Conservation (phyloP, 2,888 invertebrate species). For the Electrophaes corylata region DNA sequence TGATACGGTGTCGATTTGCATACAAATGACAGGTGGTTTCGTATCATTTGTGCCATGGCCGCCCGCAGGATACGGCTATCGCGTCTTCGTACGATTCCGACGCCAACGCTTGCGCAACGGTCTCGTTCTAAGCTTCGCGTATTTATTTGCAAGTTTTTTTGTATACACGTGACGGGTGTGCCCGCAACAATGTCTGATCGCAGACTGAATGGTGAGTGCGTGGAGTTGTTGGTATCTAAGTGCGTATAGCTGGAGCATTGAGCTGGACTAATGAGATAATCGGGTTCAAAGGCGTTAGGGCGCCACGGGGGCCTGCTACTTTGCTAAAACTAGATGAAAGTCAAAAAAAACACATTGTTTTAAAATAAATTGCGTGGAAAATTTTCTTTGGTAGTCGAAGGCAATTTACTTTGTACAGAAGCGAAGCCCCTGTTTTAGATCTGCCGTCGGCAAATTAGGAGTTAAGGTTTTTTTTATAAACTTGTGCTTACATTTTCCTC, state of each 20-base stretch:
- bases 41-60: slow-evolving; percentile 80
- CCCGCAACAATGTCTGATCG: slow-evolving; percentile 68
- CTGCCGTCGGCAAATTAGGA: slow-evolving; percentile 27
- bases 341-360: slow-evolving; percentile 25
- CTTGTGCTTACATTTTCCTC: slow-evolving; percentile 3
- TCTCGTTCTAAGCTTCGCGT: slow-evolving; percentile 48
- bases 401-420: slow-evolving; percentile 26
- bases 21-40: slow-evolving; percentile 71
- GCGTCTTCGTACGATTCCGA: slow-evolving; percentile 73
- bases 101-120: slow-evolving; percentile 70
- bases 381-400: slow-evolving; percentile 13
- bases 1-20: slow-evolving; percentile 68
- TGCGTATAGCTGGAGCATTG: slow-evolving; percentile 68
- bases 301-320: slow-evolving; percentile 70
- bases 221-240: slow-evolving; percentile 52
- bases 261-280: slow-evolving; percentile 79
- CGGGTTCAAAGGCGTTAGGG: slow-evolving; percentile 76
- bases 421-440: slow-evolving; percentile 30
- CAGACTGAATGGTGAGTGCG: slow-evolving; percentile 71
- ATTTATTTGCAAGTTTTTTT: slow-evolving; percentile 51
- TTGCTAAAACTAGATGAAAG: slow-evolving; percentile 52
- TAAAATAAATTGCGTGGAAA: slow-evolving; percentile 20
- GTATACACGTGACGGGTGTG: slow-evolving; percentile 61
- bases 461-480: slow-evolving; percentile 1
- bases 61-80: slow-evolving; percentile 79